Evolutionary conservation across 2,113 vertebrate species (phyloP).

Genomic region (Dromiciops gliroides): DNA sequence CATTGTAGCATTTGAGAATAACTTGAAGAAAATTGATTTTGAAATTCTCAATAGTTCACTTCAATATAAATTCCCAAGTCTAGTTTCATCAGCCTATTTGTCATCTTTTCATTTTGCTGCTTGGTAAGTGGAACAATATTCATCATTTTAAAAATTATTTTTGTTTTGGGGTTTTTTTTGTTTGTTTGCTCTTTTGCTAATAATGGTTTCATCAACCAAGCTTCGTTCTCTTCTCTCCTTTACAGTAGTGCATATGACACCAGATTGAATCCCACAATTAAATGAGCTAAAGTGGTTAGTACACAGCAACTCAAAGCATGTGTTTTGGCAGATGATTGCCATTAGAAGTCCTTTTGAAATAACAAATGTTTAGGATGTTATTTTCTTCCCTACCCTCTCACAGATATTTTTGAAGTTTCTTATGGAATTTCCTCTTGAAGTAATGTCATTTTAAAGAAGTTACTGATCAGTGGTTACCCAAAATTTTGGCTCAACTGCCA

Average conservation of each 20-base stretch:
- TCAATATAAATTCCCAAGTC: neutral
- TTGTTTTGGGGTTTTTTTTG: neutral
- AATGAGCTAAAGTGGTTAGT: accelerated
- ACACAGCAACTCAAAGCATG: accelerated
- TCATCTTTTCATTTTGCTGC: neutral
- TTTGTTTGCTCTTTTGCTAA: neutral
- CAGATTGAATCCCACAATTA: neutral
- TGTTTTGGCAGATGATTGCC: neutral
- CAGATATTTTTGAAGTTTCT: neutral
- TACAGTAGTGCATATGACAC: accelerated
- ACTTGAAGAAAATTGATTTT: neutral
- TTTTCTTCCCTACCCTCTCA: neutral
- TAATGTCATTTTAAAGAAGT: accelerated
- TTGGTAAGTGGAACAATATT: accelerated
- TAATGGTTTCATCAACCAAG: accelerated
- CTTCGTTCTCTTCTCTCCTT: neutral
- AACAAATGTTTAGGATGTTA: neutral
- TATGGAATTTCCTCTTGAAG: neutral
- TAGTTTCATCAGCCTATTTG: neutral
- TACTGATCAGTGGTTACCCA: accelerated
- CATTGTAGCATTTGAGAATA: neutral
- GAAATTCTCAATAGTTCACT: accelerated
- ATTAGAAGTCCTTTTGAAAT: neutral
- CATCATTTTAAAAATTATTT: neutral
- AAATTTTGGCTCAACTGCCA: neutral